phyloP scores from a whole-genome alignment of 2,113 vertebrate genomes.

The Epinephelus cyanopodus region DNA sequence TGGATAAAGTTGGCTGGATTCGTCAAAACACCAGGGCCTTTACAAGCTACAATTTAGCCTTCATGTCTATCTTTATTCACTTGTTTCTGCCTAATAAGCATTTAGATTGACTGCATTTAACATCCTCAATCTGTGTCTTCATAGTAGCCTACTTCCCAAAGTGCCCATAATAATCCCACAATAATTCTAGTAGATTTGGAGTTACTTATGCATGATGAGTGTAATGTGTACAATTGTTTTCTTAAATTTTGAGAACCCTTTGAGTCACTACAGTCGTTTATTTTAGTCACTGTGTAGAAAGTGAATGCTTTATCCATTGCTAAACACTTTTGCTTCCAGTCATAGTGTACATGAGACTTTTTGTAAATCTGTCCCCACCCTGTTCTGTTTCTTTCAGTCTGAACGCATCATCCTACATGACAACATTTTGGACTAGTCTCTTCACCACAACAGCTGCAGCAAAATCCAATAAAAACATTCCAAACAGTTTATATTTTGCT shows the following conservation, averaged over 20 bases:
- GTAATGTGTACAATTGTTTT: not conserved
- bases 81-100: not conserved
- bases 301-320: not conserved
- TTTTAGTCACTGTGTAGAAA: not conserved
- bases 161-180: not conserved
- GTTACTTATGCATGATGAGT: not conserved
- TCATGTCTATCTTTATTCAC: not conserved
- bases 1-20: not conserved
- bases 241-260: not conserved
- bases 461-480: not conserved
- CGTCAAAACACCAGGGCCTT: not conserved
- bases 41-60: not conserved
- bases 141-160: not conserved
- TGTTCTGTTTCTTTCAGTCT: constrained; percentile 44
- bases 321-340: not conserved
- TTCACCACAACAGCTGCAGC: not conserved
- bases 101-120: not conserved
- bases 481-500: not conserved
- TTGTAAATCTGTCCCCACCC: constrained; percentile 34
- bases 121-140: not conserved
- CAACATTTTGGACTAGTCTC: constrained; percentile 12
- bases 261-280: not conserved
- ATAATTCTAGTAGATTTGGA: not conserved
- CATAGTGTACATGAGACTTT: not conserved
- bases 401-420: constrained; percentile 30